A percentile compares a stretch with the other conserved stretches of the same genome.
Evolutionary conservation across 2,888 invertebrate genomes (phyloP).

Genomic region (Lamellibrachia columna): DNA sequence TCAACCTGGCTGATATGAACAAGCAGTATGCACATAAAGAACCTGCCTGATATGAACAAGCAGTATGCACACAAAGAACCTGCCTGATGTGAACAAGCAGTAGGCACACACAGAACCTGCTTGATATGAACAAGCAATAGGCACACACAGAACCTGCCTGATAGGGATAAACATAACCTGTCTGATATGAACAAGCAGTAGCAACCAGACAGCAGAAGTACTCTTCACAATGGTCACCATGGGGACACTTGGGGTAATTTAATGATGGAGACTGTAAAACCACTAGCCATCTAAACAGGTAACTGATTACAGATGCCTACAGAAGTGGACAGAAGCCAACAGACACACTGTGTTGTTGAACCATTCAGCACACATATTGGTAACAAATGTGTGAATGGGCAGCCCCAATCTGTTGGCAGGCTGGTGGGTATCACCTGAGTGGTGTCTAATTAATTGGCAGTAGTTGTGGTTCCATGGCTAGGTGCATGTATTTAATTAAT

Average conservation of each 20-base stretch:
- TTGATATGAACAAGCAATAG: background rate
- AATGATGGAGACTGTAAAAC: background rate
- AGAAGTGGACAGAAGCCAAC: background rate
- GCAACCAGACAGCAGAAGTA: background rate
- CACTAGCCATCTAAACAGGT: background rate
- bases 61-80: too few relatives aligned
- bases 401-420: background rate
- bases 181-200: background rate
- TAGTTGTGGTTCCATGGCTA: background rate
- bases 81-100: background rate
- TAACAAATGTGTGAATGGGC: background rate
- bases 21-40: too few relatives aligned
- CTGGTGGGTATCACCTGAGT: background rate
- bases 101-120: background rate
- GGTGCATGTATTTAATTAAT: conserved; percentile 12
- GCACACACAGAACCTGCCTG: background rate
- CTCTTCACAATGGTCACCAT: background rate
- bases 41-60: too few relatives aligned
- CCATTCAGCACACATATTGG: background rate
- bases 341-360: background rate
- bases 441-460: background rate
- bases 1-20: background rate
- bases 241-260: background rate
- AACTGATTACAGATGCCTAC: background rate
- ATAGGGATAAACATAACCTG: background rate